Base-by-base conservation (phyloP, 23 tunicate species). In the Trididemnum nubilum region DNA sequence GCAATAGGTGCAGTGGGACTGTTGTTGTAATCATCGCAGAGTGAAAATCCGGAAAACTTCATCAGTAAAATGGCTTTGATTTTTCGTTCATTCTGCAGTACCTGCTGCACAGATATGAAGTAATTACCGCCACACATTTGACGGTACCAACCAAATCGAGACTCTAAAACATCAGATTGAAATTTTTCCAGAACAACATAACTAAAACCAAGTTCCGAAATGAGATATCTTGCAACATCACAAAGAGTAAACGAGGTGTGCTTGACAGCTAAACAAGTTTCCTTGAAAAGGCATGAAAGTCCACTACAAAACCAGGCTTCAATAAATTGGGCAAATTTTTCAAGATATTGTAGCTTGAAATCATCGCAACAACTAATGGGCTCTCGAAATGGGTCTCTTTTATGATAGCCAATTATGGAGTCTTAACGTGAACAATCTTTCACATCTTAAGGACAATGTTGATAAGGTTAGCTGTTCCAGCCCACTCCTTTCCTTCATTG, bases 141-240 rank as follows among this genome's bases (percentile, higher is more conserved):
- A 39, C 78, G 74, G 32, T 69, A 69, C 74, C 74, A 73, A 5
- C 78, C 58, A 39, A 73, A 73, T 39, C 78, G 37, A 2, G 75
- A 69, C 58, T 37, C 58, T 39, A 73, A 73, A 73, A 34, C 78
- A 39, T 73, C 78, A 22, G 78, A 73, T 73, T 73, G 78, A 38
- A 73, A 73, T 73, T 73, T 73, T 37, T 30, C 78, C 21, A 73
- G 78, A 5, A 73, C 9, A 2, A 73, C 58, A 73, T 73, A 73
- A 69, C 30, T 37, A 39, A 73, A 73, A 12, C 78, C 78, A 7
- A 73, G 78, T 37, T 73, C 31, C 21, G 78, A 73, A 38, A 37
- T 2, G 21, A 73, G 78, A 29, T 73, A 39, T 37, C 58, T 39
- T 9, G 78, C 78, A 37, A 39, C 58, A 38, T 32, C 78, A 15